Conservation (phyloP, 2,888 invertebrate species). For the Fragum whitleyi region DNA sequence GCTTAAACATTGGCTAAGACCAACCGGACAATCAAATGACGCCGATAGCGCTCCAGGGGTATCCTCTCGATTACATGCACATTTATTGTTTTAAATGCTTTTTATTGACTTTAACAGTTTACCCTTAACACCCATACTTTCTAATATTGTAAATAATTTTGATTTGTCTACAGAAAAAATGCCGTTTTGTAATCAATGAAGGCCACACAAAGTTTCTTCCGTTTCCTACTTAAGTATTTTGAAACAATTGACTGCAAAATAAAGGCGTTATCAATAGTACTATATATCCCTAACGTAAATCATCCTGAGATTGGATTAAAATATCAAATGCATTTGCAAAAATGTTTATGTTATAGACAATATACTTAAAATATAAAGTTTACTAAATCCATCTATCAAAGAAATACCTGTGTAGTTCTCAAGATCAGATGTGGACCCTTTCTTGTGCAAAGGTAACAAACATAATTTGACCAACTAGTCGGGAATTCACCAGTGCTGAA, state of each 20-base stretch:
- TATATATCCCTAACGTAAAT: slow-evolving; percentile 18
- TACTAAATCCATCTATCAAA: no score
- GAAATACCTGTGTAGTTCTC: slow-evolving; percentile 32
- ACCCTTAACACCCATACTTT: slow-evolving; percentile 23
- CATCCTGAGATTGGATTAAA: background rate
- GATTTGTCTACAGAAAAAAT: no score
- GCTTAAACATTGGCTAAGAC: slow-evolving; percentile 32
- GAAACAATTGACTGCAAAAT: slow-evolving; percentile 26
- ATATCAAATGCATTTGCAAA: slow-evolving; percentile 25
- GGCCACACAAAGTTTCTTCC: slow-evolving; percentile 35
- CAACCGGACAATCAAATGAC: no score
- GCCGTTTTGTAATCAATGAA: no score
- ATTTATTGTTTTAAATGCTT: background rate
- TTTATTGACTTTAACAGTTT: slow-evolving; percentile 6
- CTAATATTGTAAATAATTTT: slow-evolving; percentile 21
- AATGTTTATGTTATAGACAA: slow-evolving; percentile 24
- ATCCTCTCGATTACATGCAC: slow-evolving; percentile 19
- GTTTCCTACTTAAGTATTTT: slow-evolving; percentile 25
- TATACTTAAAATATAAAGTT: slow-evolving; percentile 9
- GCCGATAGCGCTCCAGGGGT: no score
- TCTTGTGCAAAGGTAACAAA: slow-evolving; percentile 20
- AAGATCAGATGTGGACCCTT: background rate
- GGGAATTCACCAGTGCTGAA: slow-evolving; percentile 8
- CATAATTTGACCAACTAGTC: background rate
- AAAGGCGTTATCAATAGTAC: slow-evolving; percentile 34